Evolutionary conservation across 2,113 vertebrate genomes (phyloP).

Genomic region (Syrrhaptes paradoxus): DNA sequence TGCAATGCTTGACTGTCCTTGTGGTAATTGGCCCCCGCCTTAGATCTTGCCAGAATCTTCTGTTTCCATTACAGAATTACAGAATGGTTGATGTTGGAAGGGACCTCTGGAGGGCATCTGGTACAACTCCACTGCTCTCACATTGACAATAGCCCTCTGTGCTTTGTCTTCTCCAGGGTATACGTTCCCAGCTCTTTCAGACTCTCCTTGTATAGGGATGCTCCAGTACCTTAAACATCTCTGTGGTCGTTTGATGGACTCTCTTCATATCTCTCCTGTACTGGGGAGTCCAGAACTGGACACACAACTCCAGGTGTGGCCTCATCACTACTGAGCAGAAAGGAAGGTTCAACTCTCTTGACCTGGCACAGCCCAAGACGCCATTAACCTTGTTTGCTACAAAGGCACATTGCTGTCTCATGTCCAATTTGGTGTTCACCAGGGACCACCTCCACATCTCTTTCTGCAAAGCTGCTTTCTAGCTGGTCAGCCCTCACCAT

Average conservation of each 20-base stretch:
- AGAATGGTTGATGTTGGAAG: background rate
- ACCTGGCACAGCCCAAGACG: background rate
- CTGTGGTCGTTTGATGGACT: background rate
- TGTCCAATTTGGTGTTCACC: rapidly evolving
- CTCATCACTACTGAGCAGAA: background rate
- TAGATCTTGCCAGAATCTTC: background rate
- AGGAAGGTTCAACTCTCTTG: background rate
- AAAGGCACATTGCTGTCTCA: background rate
- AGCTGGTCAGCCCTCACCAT: background rate
- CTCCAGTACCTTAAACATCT: background rate
- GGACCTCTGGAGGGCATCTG: background rate
- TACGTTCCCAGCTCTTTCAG: background rate
- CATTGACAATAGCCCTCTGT: background rate
- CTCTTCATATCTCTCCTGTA: background rate
- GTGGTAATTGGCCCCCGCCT: background rate
- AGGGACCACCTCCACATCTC: background rate
- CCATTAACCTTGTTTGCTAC: background rate
- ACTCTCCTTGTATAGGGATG: background rate
- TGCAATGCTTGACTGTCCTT: background rate
- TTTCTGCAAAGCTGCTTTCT: background rate
- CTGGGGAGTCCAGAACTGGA: background rate
- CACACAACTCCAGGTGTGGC: background rate
- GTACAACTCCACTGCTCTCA: background rate
- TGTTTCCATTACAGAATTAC: background rate
- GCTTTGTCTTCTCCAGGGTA: background rate